phyloP scores from a whole-genome alignment of 2,888 invertebrate species.

The Megamerina dolium region DNA sequence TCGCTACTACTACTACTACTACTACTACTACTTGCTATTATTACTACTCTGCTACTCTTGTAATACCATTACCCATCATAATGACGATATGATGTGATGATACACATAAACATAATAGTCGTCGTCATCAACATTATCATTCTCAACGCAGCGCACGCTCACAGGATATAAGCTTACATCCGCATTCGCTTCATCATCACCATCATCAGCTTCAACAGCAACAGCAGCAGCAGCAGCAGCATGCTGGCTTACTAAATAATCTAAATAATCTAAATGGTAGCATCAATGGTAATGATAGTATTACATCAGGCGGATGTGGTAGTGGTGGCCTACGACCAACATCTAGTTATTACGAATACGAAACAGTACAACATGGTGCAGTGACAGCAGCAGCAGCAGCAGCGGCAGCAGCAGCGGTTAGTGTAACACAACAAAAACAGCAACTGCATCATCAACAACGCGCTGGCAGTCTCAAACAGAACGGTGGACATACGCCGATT shows the following conservation, averaged over 20 bases:
- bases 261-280: neutral
- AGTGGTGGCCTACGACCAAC: slow-evolving; percentile 56
- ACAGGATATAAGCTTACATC: slow-evolving; percentile 51
- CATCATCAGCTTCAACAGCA: slow-evolving; percentile 18
- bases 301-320: slow-evolving; percentile 2
- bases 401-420: slow-evolving; percentile 49
- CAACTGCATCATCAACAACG: slow-evolving; percentile 31
- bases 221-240: slow-evolving; percentile 55
- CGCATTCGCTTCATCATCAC: slow-evolving; percentile 21
- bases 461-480: slow-evolving; percentile 22
- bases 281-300: neutral
- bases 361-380: slow-evolving; percentile 64
- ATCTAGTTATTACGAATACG: slow-evolving; percentile 81
- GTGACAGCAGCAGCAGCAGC: slow-evolving; percentile 26
- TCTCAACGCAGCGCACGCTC: slow-evolving; percentile 57
- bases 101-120: slow-evolving; percentile 45
- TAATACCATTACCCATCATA: no score
- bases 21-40: no score
- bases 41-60: no score
- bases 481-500: slow-evolving; percentile 31
- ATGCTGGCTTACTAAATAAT: slow-evolving; percentile 47
- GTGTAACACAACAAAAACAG: slow-evolving; percentile 21
- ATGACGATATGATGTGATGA: no score
- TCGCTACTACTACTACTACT: no score
- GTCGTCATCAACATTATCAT: slow-evolving; percentile 63